phyloP scores from a whole-genome alignment of 2,888 invertebrate genomes.

The Adineta ricciae region DNA sequence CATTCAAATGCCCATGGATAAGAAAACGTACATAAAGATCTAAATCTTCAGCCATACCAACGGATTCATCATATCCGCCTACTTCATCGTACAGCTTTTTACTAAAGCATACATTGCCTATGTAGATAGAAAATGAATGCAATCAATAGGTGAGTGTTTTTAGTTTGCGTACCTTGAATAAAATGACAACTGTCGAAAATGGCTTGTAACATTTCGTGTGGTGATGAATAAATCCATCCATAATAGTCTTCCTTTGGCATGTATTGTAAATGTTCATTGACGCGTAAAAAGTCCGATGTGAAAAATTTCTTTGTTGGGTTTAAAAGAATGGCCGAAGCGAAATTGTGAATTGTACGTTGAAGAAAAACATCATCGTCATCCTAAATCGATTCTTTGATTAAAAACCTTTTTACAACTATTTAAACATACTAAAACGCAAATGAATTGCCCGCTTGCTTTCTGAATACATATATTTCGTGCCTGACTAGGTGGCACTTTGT shows the following conservation, averaged over 20 bases:
- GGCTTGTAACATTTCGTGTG: background rate
- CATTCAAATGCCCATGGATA: background rate
- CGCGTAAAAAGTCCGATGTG: background rate
- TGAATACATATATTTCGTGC: background rate
- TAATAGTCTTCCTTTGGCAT: constrained; percentile 4
- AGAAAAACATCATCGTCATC: background rate
- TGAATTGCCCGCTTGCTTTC: too few relatives aligned
- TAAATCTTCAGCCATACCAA: background rate
- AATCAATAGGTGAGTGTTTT: too few relatives aligned
- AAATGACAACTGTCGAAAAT: background rate
- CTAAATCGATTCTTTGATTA: too few relatives aligned
- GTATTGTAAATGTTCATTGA: background rate
- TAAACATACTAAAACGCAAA: too few relatives aligned
- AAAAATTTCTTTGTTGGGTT: background rate
- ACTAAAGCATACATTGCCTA: background rate
- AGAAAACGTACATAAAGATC: background rate
- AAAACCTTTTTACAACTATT: too few relatives aligned
- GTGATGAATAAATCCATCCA: background rate
- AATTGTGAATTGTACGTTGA: background rate
- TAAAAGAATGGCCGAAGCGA: background rate
- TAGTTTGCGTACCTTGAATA: background rate
- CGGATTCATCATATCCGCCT: background rate
- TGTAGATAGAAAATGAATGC: background rate
- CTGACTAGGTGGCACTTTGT: background rate
- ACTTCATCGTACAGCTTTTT: background rate